A percentile compares a stretch with the other conserved stretches of the same genome.
These are phyloP conservation scores for Nebria ingens DNA, from an alignment of 1,140 invertebrate genomes.

Conservation along the genomic window DNA sequence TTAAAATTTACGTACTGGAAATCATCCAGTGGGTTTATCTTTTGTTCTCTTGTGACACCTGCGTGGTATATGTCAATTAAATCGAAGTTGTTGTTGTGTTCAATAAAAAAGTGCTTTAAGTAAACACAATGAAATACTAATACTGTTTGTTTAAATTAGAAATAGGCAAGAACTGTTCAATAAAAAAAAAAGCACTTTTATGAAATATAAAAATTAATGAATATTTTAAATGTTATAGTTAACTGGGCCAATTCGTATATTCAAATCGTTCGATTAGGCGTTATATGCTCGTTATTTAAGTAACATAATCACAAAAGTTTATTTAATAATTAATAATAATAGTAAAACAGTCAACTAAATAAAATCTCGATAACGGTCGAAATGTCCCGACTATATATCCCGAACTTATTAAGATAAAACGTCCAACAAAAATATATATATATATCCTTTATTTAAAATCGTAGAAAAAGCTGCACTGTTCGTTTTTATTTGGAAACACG, in stretches of 20 bases:
- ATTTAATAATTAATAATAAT: not conserved
- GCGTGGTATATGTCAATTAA: too few relatives aligned
- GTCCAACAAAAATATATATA: not conserved
- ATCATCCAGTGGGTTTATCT: too few relatives aligned
- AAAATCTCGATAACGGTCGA: too few relatives aligned
- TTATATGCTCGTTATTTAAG: not conserved
- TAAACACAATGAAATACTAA: not conserved
- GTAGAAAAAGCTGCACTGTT: not conserved
- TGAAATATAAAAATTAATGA: not conserved
- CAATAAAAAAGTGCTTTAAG: too few relatives aligned
- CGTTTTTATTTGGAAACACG: not conserved
- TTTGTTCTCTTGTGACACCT: too few relatives aligned
- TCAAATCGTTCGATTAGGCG: not conserved
- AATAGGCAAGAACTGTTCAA: not conserved
- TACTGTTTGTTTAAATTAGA: not conserved
- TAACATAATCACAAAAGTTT: slow-evolving; percentile 1
- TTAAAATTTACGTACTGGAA: too few relatives aligned
- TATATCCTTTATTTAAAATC: not conserved
- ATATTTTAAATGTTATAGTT: not conserved
- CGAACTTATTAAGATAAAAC: not conserved
- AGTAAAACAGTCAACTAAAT: not conserved
- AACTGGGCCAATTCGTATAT: not conserved
- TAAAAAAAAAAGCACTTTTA: not conserved
- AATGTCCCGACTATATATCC: too few relatives aligned
- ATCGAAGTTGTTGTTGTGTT: too few relatives aligned